Evolutionary conservation across 1,140 invertebrate species (phyloP).

Genomic region (Tetramorium simillimum): DNA sequence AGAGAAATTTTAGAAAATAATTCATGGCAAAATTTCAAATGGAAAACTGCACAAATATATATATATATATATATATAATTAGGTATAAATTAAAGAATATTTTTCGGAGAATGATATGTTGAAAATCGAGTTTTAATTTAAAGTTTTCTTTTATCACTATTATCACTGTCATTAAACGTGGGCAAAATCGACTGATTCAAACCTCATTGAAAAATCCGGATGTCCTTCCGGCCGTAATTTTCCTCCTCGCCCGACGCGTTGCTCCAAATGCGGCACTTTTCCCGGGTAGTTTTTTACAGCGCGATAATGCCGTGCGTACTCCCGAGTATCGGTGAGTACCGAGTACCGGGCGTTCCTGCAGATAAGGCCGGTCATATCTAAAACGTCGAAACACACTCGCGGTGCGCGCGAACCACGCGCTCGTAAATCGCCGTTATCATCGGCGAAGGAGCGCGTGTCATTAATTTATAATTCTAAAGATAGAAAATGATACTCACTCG

Average conservation of each 20-base stretch:
- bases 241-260: neutral
- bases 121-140: neutral
- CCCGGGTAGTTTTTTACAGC: slow-evolving; percentile 10
- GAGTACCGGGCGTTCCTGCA: slow-evolving; percentile 16
- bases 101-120: neutral
- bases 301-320: slow-evolving; percentile 4
- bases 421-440: slow-evolving; percentile 53
- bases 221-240: neutral
- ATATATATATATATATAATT: neutral
- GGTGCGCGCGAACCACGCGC: slow-evolving; percentile 17
- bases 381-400: slow-evolving; percentile 52
- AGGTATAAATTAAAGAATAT: neutral
- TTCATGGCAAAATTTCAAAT: neutral
- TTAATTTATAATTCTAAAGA: slow-evolving; percentile 61
- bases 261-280: slow-evolving; percentile 2
- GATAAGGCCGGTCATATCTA: slow-evolving; percentile 40
- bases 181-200: neutral
- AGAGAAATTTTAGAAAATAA: neutral
- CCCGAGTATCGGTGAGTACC: neutral
- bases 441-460: slow-evolving; percentile 20
- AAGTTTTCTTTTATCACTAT: neutral
- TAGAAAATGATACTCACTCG: slow-evolving; percentile 30
- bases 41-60: neutral
- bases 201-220: slow-evolving; percentile 8
- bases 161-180: neutral